Conservation (phyloP, 92 coral and sea anemone species). For the Parazoanthus atlanticus region DNA sequence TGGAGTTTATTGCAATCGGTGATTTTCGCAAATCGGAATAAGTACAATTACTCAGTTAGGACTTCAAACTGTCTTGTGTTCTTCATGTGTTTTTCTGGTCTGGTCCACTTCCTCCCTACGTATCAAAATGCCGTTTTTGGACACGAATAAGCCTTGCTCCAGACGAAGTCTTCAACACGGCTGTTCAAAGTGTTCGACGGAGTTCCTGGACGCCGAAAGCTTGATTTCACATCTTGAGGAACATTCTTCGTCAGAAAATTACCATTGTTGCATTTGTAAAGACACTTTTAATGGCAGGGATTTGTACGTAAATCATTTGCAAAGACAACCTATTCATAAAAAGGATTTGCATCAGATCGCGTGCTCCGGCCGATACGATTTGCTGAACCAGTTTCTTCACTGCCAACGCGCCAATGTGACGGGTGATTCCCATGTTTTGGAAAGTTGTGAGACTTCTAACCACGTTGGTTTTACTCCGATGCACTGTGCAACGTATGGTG, state of each 20-base stretch:
- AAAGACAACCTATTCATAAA: slow-evolving; percentile 35
- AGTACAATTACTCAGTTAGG: not conserved
- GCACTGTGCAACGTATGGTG: slow-evolving; percentile 57
- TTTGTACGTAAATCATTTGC: slow-evolving; percentile 41
- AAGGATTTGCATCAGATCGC: slow-evolving; percentile 58
- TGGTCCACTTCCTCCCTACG: not conserved
- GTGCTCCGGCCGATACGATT: slow-evolving; percentile 44
- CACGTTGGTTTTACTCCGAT: slow-evolving; percentile 44
- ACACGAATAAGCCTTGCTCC: not conserved
- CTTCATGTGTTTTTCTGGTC: not conserved
- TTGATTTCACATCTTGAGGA: slow-evolving; percentile 2
- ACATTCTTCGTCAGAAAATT: slow-evolving; percentile 2
- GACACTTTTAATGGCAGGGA: not conserved
- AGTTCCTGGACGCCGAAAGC: slow-evolving; percentile 11
- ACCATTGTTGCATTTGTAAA: slow-evolving; percentile 35
- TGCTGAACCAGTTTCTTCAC: slow-evolving; percentile 31
- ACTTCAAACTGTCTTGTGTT: not conserved
- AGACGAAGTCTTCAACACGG: slow-evolving; percentile 10
- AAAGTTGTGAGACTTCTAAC: not conserved
- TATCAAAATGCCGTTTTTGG: slow-evolving; percentile 18
- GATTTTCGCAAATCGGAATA: not conserved
- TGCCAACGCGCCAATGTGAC: slow-evolving; percentile 41
- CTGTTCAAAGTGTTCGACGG: not conserved
- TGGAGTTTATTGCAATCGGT: too few species aligned
- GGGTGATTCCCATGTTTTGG: slow-evolving; percentile 45